A percentile compares a stretch with the other conserved stretches of the same genome.
Conservation (phyloP, 2,113 vertebrate species). For the Podilymbus podiceps region DNA sequence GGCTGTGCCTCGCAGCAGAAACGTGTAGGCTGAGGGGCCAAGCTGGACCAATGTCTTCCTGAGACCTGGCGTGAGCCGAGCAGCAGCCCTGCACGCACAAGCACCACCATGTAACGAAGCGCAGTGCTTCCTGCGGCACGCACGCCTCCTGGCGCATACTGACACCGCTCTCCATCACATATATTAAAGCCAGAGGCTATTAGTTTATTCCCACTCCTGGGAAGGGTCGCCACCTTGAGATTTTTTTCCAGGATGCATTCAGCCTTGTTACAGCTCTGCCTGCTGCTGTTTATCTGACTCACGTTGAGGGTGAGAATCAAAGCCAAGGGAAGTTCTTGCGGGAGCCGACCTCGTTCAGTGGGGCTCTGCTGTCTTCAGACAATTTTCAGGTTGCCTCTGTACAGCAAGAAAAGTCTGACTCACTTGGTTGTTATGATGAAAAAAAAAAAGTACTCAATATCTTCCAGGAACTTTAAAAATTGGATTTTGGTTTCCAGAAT, state of each 20-base stretch:
- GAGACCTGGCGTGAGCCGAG: neutral
- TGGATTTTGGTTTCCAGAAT: neutral
- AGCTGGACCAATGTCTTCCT: neutral
- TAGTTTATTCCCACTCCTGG: neutral
- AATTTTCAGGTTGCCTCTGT: neutral
- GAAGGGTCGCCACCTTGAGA: neutral
- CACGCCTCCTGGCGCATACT: rapidly evolving
- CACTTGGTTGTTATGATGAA: neutral
- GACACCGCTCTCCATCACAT: neutral
- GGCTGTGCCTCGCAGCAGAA: neutral
- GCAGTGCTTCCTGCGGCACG: neutral
- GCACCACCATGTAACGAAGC: rapidly evolving
- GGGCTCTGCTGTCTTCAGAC: neutral
- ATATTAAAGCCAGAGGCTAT: neutral
- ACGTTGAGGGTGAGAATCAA: neutral
- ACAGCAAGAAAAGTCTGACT: neutral
- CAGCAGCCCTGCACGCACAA: neutral
- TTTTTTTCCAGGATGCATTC: neutral
- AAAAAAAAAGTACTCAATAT: neutral
- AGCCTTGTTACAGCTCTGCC: neutral
- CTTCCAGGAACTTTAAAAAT: neutral
- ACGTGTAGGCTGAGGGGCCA: rapidly evolving
- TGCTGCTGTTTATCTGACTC: neutral
- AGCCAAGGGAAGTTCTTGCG: neutral
- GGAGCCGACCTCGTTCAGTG: neutral